Percentiles rank a stretch among this genome's conserved stretches.
Evolutionary conservation across 2,113 vertebrate species (phyloP).

Genomic region (Brachypteracias leptosomus): DNA sequence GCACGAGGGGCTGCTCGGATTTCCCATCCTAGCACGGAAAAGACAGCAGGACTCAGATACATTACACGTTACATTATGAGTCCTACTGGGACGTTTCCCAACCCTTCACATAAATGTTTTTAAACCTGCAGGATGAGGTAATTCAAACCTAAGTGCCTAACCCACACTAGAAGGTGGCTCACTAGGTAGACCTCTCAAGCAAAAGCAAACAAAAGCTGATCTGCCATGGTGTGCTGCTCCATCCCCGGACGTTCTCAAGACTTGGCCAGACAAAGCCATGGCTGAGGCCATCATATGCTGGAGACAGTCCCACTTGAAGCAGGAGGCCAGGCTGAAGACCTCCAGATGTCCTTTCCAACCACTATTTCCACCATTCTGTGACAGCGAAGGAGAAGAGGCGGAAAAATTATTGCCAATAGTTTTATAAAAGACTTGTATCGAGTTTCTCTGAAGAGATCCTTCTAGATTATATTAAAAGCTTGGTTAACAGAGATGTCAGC

Average conservation of each 20-base stretch:
- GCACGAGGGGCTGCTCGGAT: neutral
- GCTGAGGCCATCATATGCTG: neutral
- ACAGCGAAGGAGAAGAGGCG: neutral
- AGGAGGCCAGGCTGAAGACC: conserved; percentile 2
- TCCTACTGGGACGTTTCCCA: conserved; percentile 9
- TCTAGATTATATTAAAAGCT: neutral
- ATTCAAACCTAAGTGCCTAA: neutral
- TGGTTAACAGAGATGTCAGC: neutral
- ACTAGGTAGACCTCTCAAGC: neutral
- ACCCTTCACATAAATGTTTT: neutral
- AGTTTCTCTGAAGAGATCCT: neutral
- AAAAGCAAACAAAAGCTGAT: conserved; percentile 26
- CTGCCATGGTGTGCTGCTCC: neutral
- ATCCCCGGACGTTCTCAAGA: neutral
- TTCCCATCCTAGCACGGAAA: neutral
- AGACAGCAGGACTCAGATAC: neutral
- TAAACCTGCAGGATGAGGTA: conserved; percentile 40
- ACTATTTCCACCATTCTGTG: neutral
- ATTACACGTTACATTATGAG: neutral
- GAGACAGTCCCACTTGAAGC: neutral
- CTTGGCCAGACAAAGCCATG: neutral
- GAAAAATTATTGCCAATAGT: neutral
- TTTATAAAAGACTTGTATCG: neutral
- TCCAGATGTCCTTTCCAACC: neutral
- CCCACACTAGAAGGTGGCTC: neutral